Base-by-base conservation (phyloP, 2,888 invertebrate species). In the Patella ulyssiponensis region DNA sequence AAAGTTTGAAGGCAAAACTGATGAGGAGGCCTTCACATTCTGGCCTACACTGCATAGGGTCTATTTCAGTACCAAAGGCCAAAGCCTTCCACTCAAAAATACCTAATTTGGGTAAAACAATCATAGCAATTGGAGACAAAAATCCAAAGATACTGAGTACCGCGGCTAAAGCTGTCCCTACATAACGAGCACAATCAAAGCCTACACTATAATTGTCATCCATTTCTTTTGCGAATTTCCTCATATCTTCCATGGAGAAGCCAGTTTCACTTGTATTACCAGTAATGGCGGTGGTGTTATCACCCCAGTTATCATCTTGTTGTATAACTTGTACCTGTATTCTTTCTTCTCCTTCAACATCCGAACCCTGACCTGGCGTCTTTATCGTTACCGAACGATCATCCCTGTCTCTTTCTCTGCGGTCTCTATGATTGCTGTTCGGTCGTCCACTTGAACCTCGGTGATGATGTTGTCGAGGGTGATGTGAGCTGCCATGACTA, bases 271-370 rank as follows among this genome's bases (percentile, higher is more conserved):
- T 98, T 1, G 98, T 98, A 89, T 98, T 98, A 14, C 98, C 98
- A 0, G 98, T 98, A 54, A 98, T 95, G 0, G 98, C 98, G 0
- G 98, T 98, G 0, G 98, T 98, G 88, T 97, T 98, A 92, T 98
- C 98, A n/a, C 97, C 98, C 98, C 98, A 98, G 92, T 98, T 98
- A 89, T 98, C 98, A 92, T 98, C 98, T 93, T 98, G 96, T 5
- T 97, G 97, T 78, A 98, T 92, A 84, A 98, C 98, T 93, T 98
- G 98, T 58, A 98, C 98, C 93, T 98, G 98, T 73, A 98, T 97
- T 71, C 89, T 85, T 80, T 90, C 90, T 71, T 91, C 91, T 73
- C 86, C 86, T 33, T 88, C 88, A 74, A 83, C 82, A 20, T 86
- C 86, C 0, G 86, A 84, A 73, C 84, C 85, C 72, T 86, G 86